Evolutionary conservation across 2,113 vertebrate species (phyloP), one percentile per base, ranked within the genome.

Genomic region (Pterophyllum scalare): DNA sequence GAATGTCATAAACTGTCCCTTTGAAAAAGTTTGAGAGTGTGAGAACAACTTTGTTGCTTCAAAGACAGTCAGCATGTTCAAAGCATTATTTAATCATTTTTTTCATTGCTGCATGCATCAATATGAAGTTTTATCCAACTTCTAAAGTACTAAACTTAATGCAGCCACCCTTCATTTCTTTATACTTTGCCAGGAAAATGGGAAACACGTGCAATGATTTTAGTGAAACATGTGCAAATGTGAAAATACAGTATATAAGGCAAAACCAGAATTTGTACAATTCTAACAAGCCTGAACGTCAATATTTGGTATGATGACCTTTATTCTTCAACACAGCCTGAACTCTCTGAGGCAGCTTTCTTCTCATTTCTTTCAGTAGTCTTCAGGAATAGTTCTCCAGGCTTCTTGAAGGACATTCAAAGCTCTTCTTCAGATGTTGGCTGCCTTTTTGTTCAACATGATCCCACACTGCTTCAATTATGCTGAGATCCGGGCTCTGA

Each of bases 181-280:
- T 33, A 3, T 65, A 10, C 40, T 65, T 65, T 65, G 13, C 62
- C 24, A 3, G 62, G 35, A 65, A 35, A 65, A 65, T 43, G 4
- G 35, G 7, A 65, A 43, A 43, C 1, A 35, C 1, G 6, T 15
- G 3, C 2, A 40, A 35, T 65, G 61, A 65, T 33, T 65, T 65
- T 3, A 65, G 9, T 65, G 35, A 65, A 65, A 65, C n/a, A 0
- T 43, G 62, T 0, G 1, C 62, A 65, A 65, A 43, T 35, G 24
- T 22, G 40, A 35, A 65, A 65, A 65, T 43, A 15, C 12, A 24
- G 24, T 24, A 7, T 24, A 43, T 65, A 65, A 65, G 0, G 12
- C 35, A 24, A 65, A 65, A 38, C 7, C 0, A 43, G 61, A 5
- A 35, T 43, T 22, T 10, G 35, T 40, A 65, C 0, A 43, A 24